Base-by-base conservation (phyloP, 2,113 vertebrate genomes). In the Poecilia latipinna region DNA sequence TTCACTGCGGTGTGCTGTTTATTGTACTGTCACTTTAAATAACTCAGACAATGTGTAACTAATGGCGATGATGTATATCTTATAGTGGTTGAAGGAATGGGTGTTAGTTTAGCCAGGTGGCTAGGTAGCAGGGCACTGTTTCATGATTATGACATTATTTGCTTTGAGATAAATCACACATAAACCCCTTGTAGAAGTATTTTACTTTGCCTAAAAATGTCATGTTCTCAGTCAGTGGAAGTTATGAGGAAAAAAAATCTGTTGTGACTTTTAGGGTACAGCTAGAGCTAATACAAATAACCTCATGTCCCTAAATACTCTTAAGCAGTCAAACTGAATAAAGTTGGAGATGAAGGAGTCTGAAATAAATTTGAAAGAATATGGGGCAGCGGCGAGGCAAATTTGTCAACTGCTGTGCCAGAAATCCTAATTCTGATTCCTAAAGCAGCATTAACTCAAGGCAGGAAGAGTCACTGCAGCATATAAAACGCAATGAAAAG, bases 71-170 rank as follows among this genome's bases (percentile, higher is more conserved):
- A 17, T 79, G 12, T 1, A 17, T 70, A 54, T 32, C 10, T 37
- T 4, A 63, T 26, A 44, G 37, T 4, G 37, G 69, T 2, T 79
- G 39, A 70, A 37, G 66, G 57, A 42, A 54, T 42, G 60, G 51
- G 77, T 57, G 26, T 80, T 70, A 70, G 62, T 68, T 71, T 73
- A 78, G 76, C 65, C 74, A 78, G 80, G 74, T 80, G 73, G 74
- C 78, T 72, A 61, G 66, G 76, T 70, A 65, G 54, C 76, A 74
- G 74, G 75, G 80, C 80, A 72, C 66, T 29, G 68, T 75, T 78
- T 78, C 54, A 87, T 74, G 63, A 84, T 74, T 31, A 78, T 90
- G 74, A 84, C 76, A 82, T 85, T 33, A 78, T 82, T 84, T 62
- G 35, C 67, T 74, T 66, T 37, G 31, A 86, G 74, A 11, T 2